These are phyloP conservation scores for Bungarus multicinctus DNA, from an alignment of 2,113 vertebrate species.

Conservation along the genomic window DNA sequence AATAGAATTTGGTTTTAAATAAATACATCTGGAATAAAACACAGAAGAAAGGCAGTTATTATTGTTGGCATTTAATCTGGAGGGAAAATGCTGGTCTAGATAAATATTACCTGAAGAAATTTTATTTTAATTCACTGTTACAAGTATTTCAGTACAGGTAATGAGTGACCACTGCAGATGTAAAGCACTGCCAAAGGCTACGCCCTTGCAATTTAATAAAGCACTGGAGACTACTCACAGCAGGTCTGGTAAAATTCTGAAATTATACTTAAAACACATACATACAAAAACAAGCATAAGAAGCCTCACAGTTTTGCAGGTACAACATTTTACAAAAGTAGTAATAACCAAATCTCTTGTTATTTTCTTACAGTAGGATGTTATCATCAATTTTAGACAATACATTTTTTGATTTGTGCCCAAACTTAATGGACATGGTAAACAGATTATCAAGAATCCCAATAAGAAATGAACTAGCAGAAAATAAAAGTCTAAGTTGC, in stretches of 20 bases:
- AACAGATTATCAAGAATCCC: not conserved
- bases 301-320: not conserved
- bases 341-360: not conserved
- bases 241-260: not conserved
- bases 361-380: not conserved
- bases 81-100: constrained; percentile 36
- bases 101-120: constrained; percentile 27
- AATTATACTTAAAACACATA: constrained; percentile 7
- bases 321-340: constrained; percentile 10
- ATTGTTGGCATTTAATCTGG: constrained; percentile 33
- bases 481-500: not conserved
- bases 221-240: constrained; percentile 18
- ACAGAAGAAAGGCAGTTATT: constrained; percentile 27
- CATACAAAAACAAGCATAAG: not conserved
- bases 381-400: not conserved
- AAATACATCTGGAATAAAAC: constrained; percentile 45
- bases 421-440: not conserved
- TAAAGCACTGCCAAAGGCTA: constrained; percentile 22
- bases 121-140: constrained; percentile 21
- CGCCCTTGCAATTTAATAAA: constrained; percentile 30
- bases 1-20: constrained; percentile 45
- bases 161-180: constrained; percentile 32
- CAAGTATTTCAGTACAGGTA: constrained; percentile 34
- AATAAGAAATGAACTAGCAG: not conserved
- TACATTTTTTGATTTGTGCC: constrained; percentile 5